These are phyloP conservation scores for Lepetodrilus schrolli DNA, from an alignment of 2,888 invertebrate species.

Conservation along the genomic window DNA sequence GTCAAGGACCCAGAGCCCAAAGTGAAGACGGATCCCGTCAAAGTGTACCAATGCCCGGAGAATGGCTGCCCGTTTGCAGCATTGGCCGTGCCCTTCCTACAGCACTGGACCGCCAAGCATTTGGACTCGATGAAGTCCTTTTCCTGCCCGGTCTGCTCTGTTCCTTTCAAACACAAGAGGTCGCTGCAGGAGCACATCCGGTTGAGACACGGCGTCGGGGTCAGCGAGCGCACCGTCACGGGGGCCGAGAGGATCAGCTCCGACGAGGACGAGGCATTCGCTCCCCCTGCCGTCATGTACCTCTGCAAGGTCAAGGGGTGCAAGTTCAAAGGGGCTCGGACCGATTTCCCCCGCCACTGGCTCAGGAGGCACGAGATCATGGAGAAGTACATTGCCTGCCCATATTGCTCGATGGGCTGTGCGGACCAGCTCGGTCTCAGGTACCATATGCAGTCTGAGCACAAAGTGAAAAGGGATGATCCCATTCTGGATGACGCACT, in stretches of 20 bases:
- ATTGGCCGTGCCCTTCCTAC: neutral
- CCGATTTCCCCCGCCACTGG: neutral
- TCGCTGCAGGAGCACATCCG: neutral
- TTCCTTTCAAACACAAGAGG: neutral
- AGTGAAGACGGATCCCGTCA: neutral
- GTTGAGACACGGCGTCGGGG: neutral
- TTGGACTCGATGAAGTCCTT: neutral
- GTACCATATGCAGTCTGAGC: neutral
- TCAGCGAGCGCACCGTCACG: too few relatives aligned
- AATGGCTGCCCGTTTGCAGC: neutral
- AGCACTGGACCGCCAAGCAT: neutral
- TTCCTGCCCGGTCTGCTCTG: neutral
- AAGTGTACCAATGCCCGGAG: neutral
- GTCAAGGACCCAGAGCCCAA: neutral
- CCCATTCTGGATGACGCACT: neutral
- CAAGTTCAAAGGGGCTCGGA: neutral
- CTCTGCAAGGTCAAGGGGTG: neutral
- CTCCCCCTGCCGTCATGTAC: neutral
- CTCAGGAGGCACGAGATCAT: neutral
- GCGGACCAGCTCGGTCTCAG: neutral
- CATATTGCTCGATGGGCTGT: neutral
- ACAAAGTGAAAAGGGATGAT: neutral
- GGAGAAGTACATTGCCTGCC: neutral
- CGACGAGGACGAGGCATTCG: constrained; percentile 8
- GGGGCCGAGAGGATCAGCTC: neutral